Conservation (phyloP, 37 sponge, comb jelly and placozoan species). For the Tethya wilhelma region DNA sequence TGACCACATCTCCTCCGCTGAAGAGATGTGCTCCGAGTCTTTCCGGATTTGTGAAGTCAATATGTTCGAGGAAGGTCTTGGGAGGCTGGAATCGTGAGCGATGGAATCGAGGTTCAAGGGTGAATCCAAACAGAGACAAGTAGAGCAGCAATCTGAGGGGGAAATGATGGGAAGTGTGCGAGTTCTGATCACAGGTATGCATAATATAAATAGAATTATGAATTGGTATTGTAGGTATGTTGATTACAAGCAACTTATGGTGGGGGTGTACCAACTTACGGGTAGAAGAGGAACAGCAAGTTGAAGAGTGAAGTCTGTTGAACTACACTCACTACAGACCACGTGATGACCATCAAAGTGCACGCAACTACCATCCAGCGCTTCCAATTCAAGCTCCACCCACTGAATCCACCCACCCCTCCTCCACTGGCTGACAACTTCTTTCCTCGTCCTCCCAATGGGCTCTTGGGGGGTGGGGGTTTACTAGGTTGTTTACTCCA, state of each 20-base stretch:
- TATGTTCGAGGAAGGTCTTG: slow-evolving; percentile 31
- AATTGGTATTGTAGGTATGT: neutral
- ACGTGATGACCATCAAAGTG: slow-evolving; percentile 27
- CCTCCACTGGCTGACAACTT: neutral
- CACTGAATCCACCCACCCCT: neutral
- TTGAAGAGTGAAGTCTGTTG: slow-evolving; percentile 71
- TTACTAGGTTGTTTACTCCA: neutral
- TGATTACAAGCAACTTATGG: neutral
- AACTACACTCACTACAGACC: slow-evolving; percentile 54
- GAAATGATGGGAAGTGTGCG: neutral
- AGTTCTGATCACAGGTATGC: neutral
- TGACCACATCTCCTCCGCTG: too few species aligned
- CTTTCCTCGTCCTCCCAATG: neutral
- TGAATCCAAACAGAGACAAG: slow-evolving; percentile 85
- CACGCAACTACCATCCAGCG: slow-evolving; percentile 13
- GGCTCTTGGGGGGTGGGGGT: neutral
- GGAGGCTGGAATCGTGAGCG: slow-evolving; percentile 40
- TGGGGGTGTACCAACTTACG: slow-evolving; percentile 60
- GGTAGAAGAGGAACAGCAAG: slow-evolving; percentile 80
- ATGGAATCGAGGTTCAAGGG: slow-evolving; percentile 58
- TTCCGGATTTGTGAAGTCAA: slow-evolving; percentile 3
- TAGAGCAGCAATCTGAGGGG: slow-evolving; percentile 70
- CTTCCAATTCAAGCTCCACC: slow-evolving; percentile 10
- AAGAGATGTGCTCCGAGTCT: too few species aligned
- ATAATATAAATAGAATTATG: neutral